Base-by-base conservation (phyloP, 1,140 invertebrate species). In the Campoletis sonorensis region DNA sequence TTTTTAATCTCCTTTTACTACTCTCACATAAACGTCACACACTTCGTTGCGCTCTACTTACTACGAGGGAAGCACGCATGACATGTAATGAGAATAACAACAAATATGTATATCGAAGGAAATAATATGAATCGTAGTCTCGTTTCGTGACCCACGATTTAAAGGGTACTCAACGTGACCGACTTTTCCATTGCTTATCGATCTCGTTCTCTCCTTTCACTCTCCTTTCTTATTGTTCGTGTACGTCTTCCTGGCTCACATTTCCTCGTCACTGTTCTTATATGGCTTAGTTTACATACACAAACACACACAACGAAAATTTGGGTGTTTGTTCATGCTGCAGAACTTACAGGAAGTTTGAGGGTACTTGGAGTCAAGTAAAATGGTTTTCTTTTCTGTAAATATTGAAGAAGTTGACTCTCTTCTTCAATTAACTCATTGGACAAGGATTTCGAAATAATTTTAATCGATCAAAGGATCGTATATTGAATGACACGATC, bases 171-270 rank as follows among this genome's bases (percentile, higher is more conserved):
- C 81, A 37, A 83, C 80, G 83, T 82, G 85, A 83, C 80, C 79
- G 80, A 86, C 72, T 83, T 86, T 81, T 84, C 76, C 84, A 85
- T 83, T 83, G 67, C 64, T 70, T 54, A 79, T 68, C 80, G 81
- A 84, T 84, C 84, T 84, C 73, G 30, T 75, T 79, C 85, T 79
- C 79, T 76, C 58, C 45, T 40, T 54, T 54, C 67, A 23, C 83
- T 80, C 85, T 26, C 23, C 27, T 64, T 15, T 26, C 23, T 64
- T 23, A 8, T 64, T 64, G 10, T 23, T 64, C 87, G 85, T 85
- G 82, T 76, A 81, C 75, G 77, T 64, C 23, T 64, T 26, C 21
- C 61, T 64, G 21, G 21, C 61, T 23, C 13, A 23, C 21, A 13
- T 64, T 64, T 64, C 23, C 23, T 64, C 16, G 18, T 64, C 10